Conservation (phyloP, 2,113 vertebrate genomes). For the Limanda limanda region DNA sequence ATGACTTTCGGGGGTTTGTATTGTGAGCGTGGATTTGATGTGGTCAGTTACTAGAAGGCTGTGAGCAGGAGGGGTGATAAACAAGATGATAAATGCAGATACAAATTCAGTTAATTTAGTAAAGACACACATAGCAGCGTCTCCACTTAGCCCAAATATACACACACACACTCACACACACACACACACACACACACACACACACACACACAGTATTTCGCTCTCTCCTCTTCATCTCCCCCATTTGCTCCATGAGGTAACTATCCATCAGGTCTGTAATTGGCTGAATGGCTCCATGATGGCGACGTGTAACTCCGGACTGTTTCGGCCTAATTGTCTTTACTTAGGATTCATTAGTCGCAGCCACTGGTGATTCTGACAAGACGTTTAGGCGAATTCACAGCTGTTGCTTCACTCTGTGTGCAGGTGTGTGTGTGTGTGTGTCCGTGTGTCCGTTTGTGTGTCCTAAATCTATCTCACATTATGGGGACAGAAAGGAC, state of each 20-base stretch:
- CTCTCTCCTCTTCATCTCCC: not conserved
- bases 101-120: not conserved
- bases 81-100: not conserved
- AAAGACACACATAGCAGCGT: not conserved
- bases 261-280: not conserved
- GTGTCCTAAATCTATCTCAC: too few species aligned
- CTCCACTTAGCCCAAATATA: not conserved
- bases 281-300: not conserved
- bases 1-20: too few species aligned
- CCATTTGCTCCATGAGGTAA: not conserved
- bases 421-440: not conserved
- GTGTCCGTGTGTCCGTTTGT: not conserved
- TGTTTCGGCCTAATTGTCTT: constrained; percentile 7
- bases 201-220: not conserved
- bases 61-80: too few species aligned
- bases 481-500: too few species aligned
- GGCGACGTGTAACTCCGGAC: constrained; percentile 5
- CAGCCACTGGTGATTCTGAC: constrained; percentile 6
- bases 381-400: not conserved
- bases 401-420: too few species aligned
- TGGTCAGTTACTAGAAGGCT: too few species aligned
- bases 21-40: too few species aligned
- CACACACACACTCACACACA: not conserved
- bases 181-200: too few species aligned
- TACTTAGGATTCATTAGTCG: constrained; percentile 26